phyloP scores from a whole-genome alignment of 2,888 invertebrate species.

The Strigamia crassipes region DNA sequence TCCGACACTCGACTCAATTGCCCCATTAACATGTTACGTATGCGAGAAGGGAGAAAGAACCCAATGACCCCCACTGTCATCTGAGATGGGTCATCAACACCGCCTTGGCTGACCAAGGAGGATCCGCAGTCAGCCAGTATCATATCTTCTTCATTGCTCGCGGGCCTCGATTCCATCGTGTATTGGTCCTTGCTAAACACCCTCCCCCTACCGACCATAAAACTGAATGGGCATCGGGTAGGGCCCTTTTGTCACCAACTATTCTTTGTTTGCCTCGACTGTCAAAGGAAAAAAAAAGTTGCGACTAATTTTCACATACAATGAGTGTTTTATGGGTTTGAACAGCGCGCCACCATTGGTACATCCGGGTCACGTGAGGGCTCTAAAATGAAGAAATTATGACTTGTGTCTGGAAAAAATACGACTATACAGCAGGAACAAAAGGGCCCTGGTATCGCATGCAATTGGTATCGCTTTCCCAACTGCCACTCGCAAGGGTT shows the following conservation, averaged over 20 bases:
- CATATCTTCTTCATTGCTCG: slow-evolving; percentile 26
- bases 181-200: background rate
- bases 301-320: slow-evolving; percentile 51
- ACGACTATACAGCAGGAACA: slow-evolving; percentile 51
- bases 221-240: slow-evolving; percentile 42
- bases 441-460: slow-evolving; percentile 47
- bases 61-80: slow-evolving; percentile 39
- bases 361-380: slow-evolving; percentile 50
- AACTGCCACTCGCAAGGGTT: slow-evolving; percentile 41
- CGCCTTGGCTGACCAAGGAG: background rate
- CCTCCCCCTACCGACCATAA: slow-evolving; percentile 46
- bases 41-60: slow-evolving; percentile 7
- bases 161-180: slow-evolving; percentile 19
- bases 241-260: slow-evolving; percentile 45
- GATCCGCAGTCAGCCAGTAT: background rate
- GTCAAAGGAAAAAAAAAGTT: slow-evolving; percentile 48
- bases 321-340: slow-evolving; percentile 50
- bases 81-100: slow-evolving; percentile 34
- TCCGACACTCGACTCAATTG: slow-evolving; percentile 38
- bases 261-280: slow-evolving; percentile 44
- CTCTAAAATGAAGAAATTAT: slow-evolving; percentile 51
- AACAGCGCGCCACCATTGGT: slow-evolving; percentile 50
- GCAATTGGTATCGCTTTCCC: slow-evolving; percentile 47
- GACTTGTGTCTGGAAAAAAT: slow-evolving; percentile 51
- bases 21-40: slow-evolving; percentile 37